Evolutionary conservation across 1,140 invertebrate genomes (phyloP).

Genomic region (Drosophila nigromelanica): DNA sequence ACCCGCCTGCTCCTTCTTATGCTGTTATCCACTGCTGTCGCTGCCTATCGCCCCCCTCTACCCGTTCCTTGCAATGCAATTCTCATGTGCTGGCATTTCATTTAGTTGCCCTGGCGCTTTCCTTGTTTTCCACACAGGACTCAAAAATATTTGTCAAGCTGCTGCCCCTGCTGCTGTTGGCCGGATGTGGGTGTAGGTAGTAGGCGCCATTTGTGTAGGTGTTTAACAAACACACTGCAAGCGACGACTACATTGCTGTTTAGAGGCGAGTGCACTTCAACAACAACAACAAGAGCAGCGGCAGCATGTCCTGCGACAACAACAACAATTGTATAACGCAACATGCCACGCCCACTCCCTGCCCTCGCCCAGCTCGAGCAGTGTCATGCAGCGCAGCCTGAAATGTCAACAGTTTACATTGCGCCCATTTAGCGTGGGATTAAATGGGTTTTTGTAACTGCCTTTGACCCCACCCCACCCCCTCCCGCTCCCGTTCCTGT

Average conservation of each 20-base stretch:
- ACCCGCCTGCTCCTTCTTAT: neutral
- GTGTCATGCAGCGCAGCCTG: conserved; percentile 67
- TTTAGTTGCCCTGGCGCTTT: conserved; percentile 32
- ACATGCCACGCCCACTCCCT: conserved; percentile 14
- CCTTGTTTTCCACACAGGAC: conserved; percentile 46
- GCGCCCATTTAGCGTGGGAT: conserved; percentile 75
- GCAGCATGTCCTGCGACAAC: conserved; percentile 56
- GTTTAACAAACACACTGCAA: conserved; percentile 72
- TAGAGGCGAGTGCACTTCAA: conserved; percentile 61
- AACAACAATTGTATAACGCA: conserved; percentile 38
- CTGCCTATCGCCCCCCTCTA: neutral
- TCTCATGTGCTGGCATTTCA: conserved; percentile 54
- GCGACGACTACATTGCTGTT: conserved; percentile 58
- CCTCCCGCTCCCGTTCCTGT: conserved; percentile 1
- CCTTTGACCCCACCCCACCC: conserved; percentile 41
- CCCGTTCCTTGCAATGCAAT: conserved; percentile 2
- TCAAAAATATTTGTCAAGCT: conserved; percentile 73
- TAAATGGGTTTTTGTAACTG: conserved; percentile 73
- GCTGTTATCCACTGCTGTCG: neutral
- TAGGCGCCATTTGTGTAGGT: conserved; percentile 69
- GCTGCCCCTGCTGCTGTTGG: conserved; percentile 4
- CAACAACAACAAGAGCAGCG: conserved; percentile 24
- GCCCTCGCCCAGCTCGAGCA: neutral
- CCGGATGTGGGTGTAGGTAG: neutral
- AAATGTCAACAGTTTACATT: conserved; percentile 82